Conservation (phyloP, 2,113 vertebrate species). For the Ammodytes marinus region DNA sequence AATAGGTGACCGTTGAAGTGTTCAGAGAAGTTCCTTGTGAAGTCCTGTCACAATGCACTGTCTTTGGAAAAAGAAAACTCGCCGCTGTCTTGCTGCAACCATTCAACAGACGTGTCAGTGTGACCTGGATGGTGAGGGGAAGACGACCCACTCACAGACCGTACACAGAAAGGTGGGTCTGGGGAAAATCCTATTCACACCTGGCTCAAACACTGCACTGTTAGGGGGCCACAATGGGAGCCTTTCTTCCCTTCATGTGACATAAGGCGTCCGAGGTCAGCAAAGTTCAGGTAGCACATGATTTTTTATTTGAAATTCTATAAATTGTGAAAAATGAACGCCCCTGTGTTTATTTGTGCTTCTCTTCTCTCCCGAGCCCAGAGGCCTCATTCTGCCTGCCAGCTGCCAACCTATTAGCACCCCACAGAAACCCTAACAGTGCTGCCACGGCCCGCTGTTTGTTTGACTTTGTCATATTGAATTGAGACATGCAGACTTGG, state of each 20-base stretch:
- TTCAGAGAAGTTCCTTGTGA: neutral
- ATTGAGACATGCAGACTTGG: conserved; percentile 57
- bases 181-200: conserved; percentile 64
- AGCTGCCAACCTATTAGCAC: conserved; percentile 73
- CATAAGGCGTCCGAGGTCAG: conserved; percentile 67
- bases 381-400: conserved; percentile 64
- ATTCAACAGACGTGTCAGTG: conserved; percentile 22
- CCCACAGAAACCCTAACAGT: conserved; percentile 59
- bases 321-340: conserved; percentile 81
- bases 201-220: conserved; percentile 54
- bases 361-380: conserved; percentile 39
- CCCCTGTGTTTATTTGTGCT: conserved; percentile 80
- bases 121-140: conserved; percentile 4
- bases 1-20: no score
- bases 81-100: neutral
- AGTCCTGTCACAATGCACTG: neutral
- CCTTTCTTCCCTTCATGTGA: conserved; percentile 71
- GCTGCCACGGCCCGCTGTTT: conserved; percentile 62
- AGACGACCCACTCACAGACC: conserved; percentile 21
- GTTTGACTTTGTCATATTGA: conserved; percentile 78
- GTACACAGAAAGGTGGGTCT: conserved; percentile 29
- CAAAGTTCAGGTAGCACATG: conserved; percentile 77
- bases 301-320: conserved; percentile 80
- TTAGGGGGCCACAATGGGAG: conserved; percentile 65
- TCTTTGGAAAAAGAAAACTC: conserved; percentile 9